Evolutionary conservation across 2,888 invertebrate genomes (phyloP).

Genomic region (Apamea epomidion): DNA sequence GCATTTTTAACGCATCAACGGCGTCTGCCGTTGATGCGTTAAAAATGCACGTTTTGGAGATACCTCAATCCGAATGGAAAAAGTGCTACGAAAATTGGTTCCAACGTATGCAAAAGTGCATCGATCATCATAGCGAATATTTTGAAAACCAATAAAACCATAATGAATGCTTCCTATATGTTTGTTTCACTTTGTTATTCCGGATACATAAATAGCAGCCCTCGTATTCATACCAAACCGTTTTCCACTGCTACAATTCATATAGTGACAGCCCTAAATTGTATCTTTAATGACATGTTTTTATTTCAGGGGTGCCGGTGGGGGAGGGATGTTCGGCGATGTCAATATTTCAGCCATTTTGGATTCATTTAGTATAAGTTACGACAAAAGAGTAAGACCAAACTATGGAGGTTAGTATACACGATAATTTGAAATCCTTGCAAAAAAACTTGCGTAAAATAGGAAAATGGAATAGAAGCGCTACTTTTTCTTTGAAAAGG

Average conservation of each 20-base stretch:
- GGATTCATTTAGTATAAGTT: slow-evolving; percentile 98
- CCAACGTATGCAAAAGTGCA: too few relatives aligned
- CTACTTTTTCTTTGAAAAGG: neutral
- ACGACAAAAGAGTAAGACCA: slow-evolving; percentile 99
- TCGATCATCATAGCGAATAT: too few relatives aligned
- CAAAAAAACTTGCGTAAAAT: neutral
- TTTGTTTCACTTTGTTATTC: too few relatives aligned
- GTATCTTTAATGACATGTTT: slow-evolving; percentile 45
- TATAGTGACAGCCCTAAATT: slow-evolving; percentile 24
- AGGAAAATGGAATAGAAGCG: neutral
- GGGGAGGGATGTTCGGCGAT: slow-evolving; percentile 96
- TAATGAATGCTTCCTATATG: too few relatives aligned
- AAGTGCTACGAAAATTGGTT: too few relatives aligned
- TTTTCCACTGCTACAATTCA: slow-evolving; percentile 13
- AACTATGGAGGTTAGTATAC: slow-evolving; percentile 97
- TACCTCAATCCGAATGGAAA: too few relatives aligned
- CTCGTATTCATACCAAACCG: slow-evolving; percentile 13
- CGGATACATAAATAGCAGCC: too few relatives aligned
- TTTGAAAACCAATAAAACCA: too few relatives aligned
- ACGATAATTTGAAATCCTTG: slow-evolving; percentile 1
- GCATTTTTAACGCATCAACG: too few relatives aligned
- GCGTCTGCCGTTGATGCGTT: too few relatives aligned
- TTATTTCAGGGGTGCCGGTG: slow-evolving; percentile 92
- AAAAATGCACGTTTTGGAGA: too few relatives aligned
- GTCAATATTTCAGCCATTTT: slow-evolving; percentile 98